These are phyloP conservation scores for Miniopterus natalensis DNA, from an alignment of 2,113 vertebrate species.

Conservation along the genomic window DNA sequence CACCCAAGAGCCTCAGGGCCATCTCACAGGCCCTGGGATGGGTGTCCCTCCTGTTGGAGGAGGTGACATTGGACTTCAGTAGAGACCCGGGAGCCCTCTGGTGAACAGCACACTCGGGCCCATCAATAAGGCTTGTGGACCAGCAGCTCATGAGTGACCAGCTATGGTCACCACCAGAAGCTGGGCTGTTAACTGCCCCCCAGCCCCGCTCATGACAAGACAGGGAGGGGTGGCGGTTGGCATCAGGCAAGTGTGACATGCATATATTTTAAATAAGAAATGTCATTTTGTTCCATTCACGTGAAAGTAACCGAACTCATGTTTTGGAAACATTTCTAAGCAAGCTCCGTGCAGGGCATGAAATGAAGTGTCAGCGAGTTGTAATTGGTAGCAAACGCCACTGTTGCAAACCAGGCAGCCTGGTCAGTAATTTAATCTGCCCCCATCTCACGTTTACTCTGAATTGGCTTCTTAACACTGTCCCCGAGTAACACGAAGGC, in stretches of 20 bases:
- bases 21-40: too few relatives aligned
- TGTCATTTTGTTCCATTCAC: not conserved
- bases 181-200: too few relatives aligned
- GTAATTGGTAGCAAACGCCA: not conserved
- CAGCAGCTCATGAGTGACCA: too few relatives aligned
- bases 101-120: too few relatives aligned
- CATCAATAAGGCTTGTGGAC: too few relatives aligned
- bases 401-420: not conserved
- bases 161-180: too few relatives aligned
- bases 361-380: not conserved
- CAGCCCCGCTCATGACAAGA: not conserved
- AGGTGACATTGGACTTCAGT: too few relatives aligned
- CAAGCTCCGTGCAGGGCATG: fast-evolving
- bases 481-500: not conserved
- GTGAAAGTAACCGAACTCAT: not conserved
- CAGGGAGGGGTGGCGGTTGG: not conserved
- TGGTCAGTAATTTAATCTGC: not conserved
- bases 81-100: too few relatives aligned
- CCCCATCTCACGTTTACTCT: not conserved
- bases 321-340: not conserved
- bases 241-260: too few relatives aligned
- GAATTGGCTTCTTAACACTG: not conserved
- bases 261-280: not conserved
- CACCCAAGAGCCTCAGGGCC: too few relatives aligned
- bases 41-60: too few relatives aligned